Conservation (phyloP, 2,888 invertebrate genomes). For the Scaptomyza reducta region DNA sequence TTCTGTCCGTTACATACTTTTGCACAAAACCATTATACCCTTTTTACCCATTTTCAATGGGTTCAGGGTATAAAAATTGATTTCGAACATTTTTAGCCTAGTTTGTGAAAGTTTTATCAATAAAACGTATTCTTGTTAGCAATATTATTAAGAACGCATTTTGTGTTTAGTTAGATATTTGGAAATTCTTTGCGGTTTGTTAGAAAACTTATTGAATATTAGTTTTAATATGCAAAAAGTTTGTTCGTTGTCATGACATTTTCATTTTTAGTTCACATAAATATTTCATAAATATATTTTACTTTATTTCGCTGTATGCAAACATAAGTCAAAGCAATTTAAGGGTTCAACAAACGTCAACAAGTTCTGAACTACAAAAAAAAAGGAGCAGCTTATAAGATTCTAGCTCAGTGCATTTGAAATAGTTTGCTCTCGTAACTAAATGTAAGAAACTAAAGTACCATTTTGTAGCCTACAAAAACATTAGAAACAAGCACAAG, state of each 20-base stretch:
- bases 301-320: no score
- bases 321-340: no score
- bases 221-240: no score
- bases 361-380: not conserved
- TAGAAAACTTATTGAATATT: no score
- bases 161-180: not conserved
- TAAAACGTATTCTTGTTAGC: not conserved
- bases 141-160: not conserved
- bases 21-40: no score
- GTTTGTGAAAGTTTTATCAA: not conserved
- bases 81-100: no score
- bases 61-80: not conserved
- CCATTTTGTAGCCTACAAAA: conserved; percentile 4
- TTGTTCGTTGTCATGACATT: no score
- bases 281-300: no score
- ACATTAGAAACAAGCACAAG: conserved; percentile 4
- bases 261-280: no score
- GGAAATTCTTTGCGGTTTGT: not conserved
- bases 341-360: no score
- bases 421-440: conserved; percentile 4
- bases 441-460: conserved; percentile 16
- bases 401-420: conserved; percentile 12
- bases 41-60: no score
- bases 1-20: no score
- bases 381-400: not conserved